phyloP scores from a whole-genome alignment of 23 tunicate genomes.

The Oikopleura vanhoeffeni region DNA sequence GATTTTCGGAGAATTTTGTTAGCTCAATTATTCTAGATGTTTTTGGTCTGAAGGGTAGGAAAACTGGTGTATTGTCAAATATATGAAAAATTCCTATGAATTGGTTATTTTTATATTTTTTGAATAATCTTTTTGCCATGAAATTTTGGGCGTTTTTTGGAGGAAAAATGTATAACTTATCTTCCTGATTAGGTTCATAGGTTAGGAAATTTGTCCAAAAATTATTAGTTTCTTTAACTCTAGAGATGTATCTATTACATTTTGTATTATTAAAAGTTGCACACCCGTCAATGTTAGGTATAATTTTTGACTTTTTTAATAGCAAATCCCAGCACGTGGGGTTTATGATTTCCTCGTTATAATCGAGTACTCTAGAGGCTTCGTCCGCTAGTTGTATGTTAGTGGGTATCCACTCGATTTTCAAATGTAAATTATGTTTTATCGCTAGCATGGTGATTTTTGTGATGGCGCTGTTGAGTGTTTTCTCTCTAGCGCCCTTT shows the following conservation, averaged over 20 bases:
- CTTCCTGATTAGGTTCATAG: not conserved
- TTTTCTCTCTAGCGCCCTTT: not conserved
- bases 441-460: not conserved
- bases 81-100: not conserved
- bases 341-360: not conserved
- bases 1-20: too few relatives aligned
- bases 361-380: not conserved
- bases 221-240: not conserved
- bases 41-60: not conserved
- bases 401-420: not conserved
- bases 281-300: not conserved
- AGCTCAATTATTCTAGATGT: not conserved
- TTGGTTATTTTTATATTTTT: not conserved
- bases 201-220: not conserved
- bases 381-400: not conserved
- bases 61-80: not conserved
- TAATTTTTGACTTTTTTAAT: not conserved
- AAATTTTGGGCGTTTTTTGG: not conserved
- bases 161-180: not conserved
- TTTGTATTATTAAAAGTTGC: not conserved
- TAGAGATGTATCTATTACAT: not conserved
- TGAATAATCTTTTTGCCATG: not conserved
- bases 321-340: not conserved
- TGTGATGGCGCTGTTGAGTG: not conserved
- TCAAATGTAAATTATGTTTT: not conserved